A percentile compares a stretch with the other conserved stretches of the same genome.
These are phyloP conservation scores for Drosophila azteca DNA, from an alignment of 1,140 invertebrate genomes.

Conservation along the genomic window DNA sequence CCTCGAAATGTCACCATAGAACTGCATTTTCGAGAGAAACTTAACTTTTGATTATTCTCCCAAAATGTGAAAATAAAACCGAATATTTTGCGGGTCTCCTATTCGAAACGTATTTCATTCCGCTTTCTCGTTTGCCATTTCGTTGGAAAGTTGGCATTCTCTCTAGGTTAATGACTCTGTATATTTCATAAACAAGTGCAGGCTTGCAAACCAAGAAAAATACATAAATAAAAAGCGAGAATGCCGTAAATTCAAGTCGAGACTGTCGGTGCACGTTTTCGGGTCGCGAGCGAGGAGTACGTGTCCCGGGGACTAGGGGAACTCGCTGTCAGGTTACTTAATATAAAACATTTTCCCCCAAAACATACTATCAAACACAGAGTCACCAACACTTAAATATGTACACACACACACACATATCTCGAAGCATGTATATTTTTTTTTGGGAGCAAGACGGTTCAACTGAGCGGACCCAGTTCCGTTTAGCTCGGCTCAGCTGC, in stretches of 20 bases:
- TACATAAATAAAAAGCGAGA: constrained; percentile 49
- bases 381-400: not conserved
- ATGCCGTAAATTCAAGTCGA: constrained; percentile 50
- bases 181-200: constrained; percentile 38
- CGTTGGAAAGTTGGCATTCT: constrained; percentile 25
- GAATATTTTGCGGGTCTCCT: not conserved
- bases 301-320: constrained; percentile 37
- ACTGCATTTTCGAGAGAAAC: no score
- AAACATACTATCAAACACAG: constrained; percentile 15
- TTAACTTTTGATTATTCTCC: no score
- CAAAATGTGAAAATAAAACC: not conserved
- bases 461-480: no score
- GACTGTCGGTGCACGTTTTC: constrained; percentile 55
- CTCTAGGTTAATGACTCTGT: constrained; percentile 42
- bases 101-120: constrained; percentile 3
- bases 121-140: constrained; percentile 15
- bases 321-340: constrained; percentile 45
- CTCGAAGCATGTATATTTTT: not conserved
- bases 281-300: constrained; percentile 48
- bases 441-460: constrained; percentile 28
- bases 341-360: constrained; percentile 43
- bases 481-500: constrained; percentile 39
- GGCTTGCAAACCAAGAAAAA: constrained; percentile 6
- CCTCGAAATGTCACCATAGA: no score
- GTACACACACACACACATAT: not conserved